These are phyloP conservation scores for Dysmachus trigonus DNA, from an alignment of 2,888 invertebrate genomes.

Conservation along the genomic window DNA sequence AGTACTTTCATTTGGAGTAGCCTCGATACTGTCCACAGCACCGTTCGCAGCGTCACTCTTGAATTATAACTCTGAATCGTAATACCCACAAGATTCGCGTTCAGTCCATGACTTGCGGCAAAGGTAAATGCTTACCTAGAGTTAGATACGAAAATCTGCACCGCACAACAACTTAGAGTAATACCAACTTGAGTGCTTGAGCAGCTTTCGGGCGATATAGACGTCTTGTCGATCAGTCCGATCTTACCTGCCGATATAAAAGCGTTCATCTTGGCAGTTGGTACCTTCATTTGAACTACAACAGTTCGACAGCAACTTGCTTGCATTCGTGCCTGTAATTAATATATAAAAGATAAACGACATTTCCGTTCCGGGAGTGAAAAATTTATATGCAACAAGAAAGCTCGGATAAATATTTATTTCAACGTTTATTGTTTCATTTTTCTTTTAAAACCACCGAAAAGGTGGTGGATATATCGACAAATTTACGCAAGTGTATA, in stretches of 20 bases:
- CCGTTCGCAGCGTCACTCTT: background rate
- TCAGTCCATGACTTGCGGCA: background rate
- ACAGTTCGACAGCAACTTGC: background rate
- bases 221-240: background rate
- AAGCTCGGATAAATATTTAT: background rate
- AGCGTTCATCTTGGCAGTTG: conserved; percentile 44
- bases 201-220: conserved; percentile 23
- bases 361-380: conserved; percentile 1
- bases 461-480: background rate
- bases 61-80: background rate
- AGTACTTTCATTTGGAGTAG: conserved; percentile 31
- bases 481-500: background rate
- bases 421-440: background rate
- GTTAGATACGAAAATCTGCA: background rate
- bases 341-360: background rate
- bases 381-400: background rate
- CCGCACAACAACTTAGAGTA: background rate
- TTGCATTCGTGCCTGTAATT: background rate
- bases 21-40: background rate
- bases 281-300: conserved; percentile 37
- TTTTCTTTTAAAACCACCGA: background rate
- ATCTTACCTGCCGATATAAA: conserved; percentile 39
- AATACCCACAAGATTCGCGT: conserved; percentile 2
- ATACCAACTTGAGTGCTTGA: conserved; percentile 27
- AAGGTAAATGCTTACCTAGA: background rate